A percentile compares a stretch with the other conserved stretches of the same genome.
These are phyloP conservation scores for Pseudomugil gertrudae DNA, from an alignment of 2,797 vertebrate species.

Conservation along the genomic window DNA sequence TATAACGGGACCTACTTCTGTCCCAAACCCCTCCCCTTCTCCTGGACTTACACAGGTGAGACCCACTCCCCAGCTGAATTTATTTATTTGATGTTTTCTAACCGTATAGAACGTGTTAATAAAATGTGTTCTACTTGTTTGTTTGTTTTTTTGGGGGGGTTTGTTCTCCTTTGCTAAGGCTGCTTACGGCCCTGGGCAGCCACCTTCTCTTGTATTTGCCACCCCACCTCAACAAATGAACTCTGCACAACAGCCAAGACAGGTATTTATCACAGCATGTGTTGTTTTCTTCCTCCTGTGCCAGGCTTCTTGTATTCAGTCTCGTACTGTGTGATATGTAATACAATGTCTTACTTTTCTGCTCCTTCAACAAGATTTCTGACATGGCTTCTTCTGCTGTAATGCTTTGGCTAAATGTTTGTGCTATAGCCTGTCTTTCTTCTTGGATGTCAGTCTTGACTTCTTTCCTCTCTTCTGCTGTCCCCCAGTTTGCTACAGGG, in stretches of 20 bases:
- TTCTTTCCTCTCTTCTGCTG: constrained; percentile 80
- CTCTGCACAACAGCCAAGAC: constrained; percentile 94
- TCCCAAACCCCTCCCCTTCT: constrained; percentile 95
- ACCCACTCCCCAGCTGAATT: not conserved
- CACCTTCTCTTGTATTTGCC: constrained; percentile 93
- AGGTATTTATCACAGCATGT: constrained; percentile 81
- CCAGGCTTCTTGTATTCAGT: constrained; percentile 3
- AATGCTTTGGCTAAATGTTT: constrained; percentile 50
- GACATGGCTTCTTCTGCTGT: constrained; percentile 39
- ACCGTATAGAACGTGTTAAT: not conserved
- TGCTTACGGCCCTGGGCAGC: constrained; percentile 92
- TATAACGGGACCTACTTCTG: constrained; percentile 93
- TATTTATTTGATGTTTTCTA: not conserved
- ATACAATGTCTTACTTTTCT: constrained; percentile 15
- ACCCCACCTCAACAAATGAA: constrained; percentile 95
- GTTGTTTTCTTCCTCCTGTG: not conserved
- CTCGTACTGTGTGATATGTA: constrained; percentile 3
- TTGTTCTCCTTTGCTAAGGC: constrained; percentile 74
- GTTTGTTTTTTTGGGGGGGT: not conserved
- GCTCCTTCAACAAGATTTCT: constrained; percentile 33
- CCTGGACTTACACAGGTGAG: constrained; percentile 97
- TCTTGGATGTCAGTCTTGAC: constrained; percentile 70
- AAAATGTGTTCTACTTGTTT: not conserved
- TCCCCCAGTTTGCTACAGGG: constrained; percentile 91
- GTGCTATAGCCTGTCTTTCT: constrained; percentile 36